Evolutionary conservation across 2,797 vertebrate species (phyloP), one percentile per base, ranked within the genome.

Genomic region (Eulemur mongoz): DNA sequence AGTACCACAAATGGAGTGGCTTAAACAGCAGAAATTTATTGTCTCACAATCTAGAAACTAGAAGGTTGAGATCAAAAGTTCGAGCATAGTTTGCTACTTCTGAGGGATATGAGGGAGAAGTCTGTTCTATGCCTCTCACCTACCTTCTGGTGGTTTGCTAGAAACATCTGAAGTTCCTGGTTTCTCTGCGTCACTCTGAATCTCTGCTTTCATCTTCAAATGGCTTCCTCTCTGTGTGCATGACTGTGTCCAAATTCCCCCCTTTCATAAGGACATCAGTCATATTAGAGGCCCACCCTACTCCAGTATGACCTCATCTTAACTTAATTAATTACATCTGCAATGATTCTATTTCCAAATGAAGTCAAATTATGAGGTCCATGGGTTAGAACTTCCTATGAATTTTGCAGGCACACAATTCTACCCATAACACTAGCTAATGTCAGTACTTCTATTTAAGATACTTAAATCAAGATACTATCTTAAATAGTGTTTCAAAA

Each of bases 211-310:
- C 45, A 6, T 40, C 1, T 14, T 61, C 9, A 65, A 9, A 12
- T 4, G 22, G 3, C 2, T 0, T 43, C 63, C 18, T 50, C 2
- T 13, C 3, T 10, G 0, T 38, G 1, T 9, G 7, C 22, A n/a
- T 35, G 2, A 48, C 54, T 72, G 0, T 23, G 12, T 61, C 12
- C 35, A 76, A 23, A 40, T 63, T 69, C 23, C 7, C 15, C 15
- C 5, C 27, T 52, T 61, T 57, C 40, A n/a, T 38, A 80, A 69
- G 9, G 13, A 82, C 6, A 20, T 8, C 18, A 17, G 9, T 52
- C 7, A n/a, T 57, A 61, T 52, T 57, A 48, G 27, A 4, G 10
- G 25, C 1, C 6, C 0, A 13, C 5, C n/a, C 2, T 48, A n/a
- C 23, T 70, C 4, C 27, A n/a, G 5, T n/a, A 30, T 14, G 27